Evolutionary conservation across 2,113 vertebrate genomes (phyloP).

Genomic region (Sturnus vulgaris): DNA sequence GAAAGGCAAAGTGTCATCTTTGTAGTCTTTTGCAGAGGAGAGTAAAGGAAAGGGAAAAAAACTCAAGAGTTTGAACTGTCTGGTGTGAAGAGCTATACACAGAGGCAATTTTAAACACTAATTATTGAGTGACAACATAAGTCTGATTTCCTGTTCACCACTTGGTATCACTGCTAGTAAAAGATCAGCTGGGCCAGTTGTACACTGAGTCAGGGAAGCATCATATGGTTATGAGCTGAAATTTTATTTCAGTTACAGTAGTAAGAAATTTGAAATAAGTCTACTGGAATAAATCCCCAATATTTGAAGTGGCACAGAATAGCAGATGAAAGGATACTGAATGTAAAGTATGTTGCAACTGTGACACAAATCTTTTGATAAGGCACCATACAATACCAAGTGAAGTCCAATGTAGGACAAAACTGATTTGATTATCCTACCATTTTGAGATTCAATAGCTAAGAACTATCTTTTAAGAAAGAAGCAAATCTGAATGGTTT

Average conservation of each 20-base stretch:
- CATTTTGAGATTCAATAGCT: not conserved
- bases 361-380: not conserved
- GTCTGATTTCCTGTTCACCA: not conserved
- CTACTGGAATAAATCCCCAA: not conserved
- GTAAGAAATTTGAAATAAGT: not conserved
- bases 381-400: not conserved
- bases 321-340: not conserved
- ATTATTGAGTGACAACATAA: not conserved
- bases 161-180: not conserved
- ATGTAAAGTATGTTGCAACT: not conserved
- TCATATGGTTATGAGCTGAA: not conserved
- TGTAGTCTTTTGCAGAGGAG: not conserved
- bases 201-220: not conserved
- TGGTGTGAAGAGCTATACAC: not conserved
- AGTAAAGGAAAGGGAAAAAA: not conserved
- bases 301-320: not conserved
- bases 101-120: not conserved
- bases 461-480: not conserved
- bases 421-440: not conserved
- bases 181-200: not conserved
- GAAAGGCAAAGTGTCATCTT: not conserved
- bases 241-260: not conserved
- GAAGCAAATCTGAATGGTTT: not conserved
- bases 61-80: not conserved
- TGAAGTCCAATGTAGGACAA: not conserved